These are phyloP conservation scores for Glaucomys volans DNA, from an alignment of 2,113 vertebrate genomes.

Conservation along the genomic window DNA sequence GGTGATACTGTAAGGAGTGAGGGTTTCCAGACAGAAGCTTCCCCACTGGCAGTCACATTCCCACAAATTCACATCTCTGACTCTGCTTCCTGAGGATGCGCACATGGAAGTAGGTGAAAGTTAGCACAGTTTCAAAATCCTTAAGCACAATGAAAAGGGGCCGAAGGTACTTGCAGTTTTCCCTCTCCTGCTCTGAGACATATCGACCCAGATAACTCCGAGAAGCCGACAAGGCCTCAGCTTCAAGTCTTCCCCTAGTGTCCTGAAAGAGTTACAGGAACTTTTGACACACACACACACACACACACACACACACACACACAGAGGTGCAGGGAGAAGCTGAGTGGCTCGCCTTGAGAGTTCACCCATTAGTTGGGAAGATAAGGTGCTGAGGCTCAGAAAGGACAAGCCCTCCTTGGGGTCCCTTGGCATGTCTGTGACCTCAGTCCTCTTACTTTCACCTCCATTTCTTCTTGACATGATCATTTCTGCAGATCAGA, in stretches of 20 bases:
- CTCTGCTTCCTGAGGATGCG: not conserved
- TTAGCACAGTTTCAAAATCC: not conserved
- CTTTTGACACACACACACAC: not conserved
- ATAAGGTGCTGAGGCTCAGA: not conserved
- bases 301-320: not conserved
- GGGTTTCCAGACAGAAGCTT: not conserved
- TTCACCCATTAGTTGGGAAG: not conserved
- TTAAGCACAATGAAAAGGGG: not conserved
- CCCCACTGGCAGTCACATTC: not conserved
- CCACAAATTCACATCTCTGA: rapidly evolving
- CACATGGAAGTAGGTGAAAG: not conserved
- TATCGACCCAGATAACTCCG: not conserved
- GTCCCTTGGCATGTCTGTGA: not conserved
- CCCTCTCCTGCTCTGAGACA: not conserved
- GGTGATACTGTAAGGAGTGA: not conserved
- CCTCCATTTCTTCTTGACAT: not conserved
- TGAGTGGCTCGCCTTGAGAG: not conserved
- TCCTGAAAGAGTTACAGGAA: not conserved
- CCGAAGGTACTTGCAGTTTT: not conserved
- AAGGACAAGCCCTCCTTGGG: not conserved
- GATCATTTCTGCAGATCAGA: no score
- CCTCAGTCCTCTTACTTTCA: not conserved
- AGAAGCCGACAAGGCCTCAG: not conserved
- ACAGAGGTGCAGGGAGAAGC: not conserved
- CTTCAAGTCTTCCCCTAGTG: not conserved